Percentiles rank a stretch among this genome's conserved stretches.
These are phyloP conservation scores for Amblyornis subalaris DNA, from an alignment of 2,113 vertebrate genomes.

Conservation along the genomic window DNA sequence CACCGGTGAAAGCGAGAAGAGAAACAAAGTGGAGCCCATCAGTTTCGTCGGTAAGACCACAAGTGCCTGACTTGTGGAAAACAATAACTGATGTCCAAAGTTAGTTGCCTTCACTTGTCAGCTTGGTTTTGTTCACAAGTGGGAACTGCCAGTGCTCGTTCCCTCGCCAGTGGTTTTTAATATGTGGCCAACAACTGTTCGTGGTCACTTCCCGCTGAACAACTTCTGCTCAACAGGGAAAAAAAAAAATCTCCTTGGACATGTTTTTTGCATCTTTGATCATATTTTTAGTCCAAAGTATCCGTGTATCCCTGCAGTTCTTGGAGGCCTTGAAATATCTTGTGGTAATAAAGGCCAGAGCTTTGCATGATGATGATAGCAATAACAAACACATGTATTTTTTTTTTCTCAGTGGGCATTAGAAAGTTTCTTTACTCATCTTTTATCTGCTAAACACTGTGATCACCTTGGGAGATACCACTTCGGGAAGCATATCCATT, in stretches of 20 bases:
- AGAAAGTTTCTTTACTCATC: slow-evolving; percentile 47
- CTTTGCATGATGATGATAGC: not conserved
- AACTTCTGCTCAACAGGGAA: not conserved
- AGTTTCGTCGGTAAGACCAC: not conserved
- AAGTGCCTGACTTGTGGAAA: not conserved
- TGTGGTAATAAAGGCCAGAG: not conserved
- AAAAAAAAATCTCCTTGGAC: not conserved
- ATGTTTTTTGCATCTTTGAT: not conserved
- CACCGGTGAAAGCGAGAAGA: not conserved
- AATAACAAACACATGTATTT: not conserved
- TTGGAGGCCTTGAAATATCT: not conserved
- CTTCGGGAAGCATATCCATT: slow-evolving; percentile 31
- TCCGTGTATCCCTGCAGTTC: not conserved
- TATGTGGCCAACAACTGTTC: not conserved
- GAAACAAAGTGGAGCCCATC: not conserved
- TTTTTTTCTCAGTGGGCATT: not conserved
- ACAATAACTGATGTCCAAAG: not conserved
- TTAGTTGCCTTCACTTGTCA: not conserved
- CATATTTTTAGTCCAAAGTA: not conserved
- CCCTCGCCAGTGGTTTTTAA: slow-evolving; percentile 5
- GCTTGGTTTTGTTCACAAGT: not conserved
- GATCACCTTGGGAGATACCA: slow-evolving; percentile 53
- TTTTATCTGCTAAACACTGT: slow-evolving; percentile 31
- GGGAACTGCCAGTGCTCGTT: slow-evolving; percentile 14
- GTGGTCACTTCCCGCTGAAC: slow-evolving; percentile 11